Percentiles rank a stretch among this genome's conserved stretches.
phyloP scores from a whole-genome alignment of 1,140 invertebrate species.

The Polyergus mexicanus region DNA sequence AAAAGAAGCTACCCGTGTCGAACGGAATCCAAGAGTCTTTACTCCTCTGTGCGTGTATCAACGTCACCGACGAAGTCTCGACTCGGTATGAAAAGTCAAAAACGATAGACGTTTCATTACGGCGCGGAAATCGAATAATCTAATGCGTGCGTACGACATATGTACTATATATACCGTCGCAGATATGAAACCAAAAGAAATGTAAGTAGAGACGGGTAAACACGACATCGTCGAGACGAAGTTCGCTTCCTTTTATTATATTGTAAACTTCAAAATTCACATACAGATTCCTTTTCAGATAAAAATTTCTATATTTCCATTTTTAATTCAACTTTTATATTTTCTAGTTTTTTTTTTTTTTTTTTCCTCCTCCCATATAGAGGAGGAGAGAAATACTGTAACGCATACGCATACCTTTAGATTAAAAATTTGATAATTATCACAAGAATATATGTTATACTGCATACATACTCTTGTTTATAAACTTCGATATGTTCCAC shows the following conservation, averaged over 20 bases:
- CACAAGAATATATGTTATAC: background rate
- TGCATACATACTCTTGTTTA: background rate
- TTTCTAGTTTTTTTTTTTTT: no score
- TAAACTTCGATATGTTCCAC: background rate
- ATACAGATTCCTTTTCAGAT: no score
- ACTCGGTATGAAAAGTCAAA: background rate
- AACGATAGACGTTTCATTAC: constrained; percentile 28
- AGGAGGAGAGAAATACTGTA: no score
- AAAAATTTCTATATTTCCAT: no score
- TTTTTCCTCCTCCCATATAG: no score
- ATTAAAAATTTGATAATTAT: no score
- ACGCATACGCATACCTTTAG: no score
- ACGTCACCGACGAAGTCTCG: background rate
- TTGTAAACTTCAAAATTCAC: no score
- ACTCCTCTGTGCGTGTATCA: background rate
- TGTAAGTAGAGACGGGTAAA: background rate
- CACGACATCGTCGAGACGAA: no score
- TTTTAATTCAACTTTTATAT: no score
- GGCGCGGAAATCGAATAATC: constrained; percentile 33
- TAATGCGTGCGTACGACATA: background rate
- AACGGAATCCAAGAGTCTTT: constrained; percentile 17
- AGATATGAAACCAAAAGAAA: background rate
- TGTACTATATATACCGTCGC: background rate
- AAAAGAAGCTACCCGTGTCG: background rate
- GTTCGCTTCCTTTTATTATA: no score